Percentiles rank a stretch among this genome's conserved stretches.
Conservation (phyloP, 2,797 vertebrate species). For the Acanthiza pusilla region DNA sequence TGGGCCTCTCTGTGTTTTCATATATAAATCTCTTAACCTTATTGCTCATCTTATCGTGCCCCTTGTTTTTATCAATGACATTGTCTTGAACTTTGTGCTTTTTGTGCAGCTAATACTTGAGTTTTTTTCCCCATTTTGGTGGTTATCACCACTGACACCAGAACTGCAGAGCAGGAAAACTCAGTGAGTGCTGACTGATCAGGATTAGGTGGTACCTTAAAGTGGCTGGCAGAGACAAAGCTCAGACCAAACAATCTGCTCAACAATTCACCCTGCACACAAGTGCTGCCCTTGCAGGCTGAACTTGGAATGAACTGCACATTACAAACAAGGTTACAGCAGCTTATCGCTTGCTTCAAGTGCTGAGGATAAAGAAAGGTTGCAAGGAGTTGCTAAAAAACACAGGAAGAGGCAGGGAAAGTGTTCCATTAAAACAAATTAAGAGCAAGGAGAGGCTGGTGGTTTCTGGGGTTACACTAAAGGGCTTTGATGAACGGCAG, state of each 20-base stretch:
- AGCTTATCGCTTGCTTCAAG: neutral
- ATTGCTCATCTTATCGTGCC: neutral
- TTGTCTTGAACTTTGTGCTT: neutral
- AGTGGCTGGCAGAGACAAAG: neutral
- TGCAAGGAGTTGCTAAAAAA: neutral
- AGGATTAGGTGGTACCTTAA: neutral
- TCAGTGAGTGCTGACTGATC: neutral
- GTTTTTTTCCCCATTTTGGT: accelerated
- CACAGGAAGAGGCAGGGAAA: neutral
- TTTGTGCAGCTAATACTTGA: neutral
- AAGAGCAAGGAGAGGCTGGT: neutral
- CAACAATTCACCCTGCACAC: neutral
- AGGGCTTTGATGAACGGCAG: neutral
- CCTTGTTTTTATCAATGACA: neutral
- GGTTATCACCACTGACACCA: neutral
- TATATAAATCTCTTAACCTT: neutral
- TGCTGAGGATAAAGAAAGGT: neutral
- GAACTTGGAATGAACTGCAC: conserved; percentile 13
- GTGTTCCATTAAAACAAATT: conserved; percentile 14
- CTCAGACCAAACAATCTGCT: neutral
- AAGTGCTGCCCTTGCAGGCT: neutral
- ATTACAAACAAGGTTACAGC: neutral
- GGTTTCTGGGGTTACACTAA: neutral
- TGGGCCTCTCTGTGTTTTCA: neutral
- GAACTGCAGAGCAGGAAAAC: neutral